phyloP scores from a whole-genome alignment of 2,113 vertebrate species.

The Tiliqua scincoides region DNA sequence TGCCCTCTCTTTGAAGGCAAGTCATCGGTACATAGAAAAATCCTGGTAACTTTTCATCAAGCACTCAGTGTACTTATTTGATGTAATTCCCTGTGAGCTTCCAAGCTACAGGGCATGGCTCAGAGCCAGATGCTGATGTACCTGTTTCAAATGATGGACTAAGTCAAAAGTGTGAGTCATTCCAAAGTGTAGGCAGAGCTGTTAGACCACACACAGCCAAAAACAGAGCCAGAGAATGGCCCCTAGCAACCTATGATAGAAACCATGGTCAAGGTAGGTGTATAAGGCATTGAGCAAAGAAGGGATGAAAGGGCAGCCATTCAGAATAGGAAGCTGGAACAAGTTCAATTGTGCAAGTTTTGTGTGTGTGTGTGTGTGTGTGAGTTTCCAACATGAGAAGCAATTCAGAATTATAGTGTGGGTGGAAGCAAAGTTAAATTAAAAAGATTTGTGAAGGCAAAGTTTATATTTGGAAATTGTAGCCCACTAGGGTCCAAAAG shows the following conservation, averaged over 20 bases:
- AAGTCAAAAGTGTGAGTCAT: conserved; percentile 13
- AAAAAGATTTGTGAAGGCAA: not conserved
- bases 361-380: too few relatives aligned
- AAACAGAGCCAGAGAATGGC: not conserved
- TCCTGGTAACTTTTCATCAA: conserved; percentile 11
- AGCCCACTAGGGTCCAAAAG: too few relatives aligned
- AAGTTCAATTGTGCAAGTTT: not conserved
- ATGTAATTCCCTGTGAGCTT: not conserved
- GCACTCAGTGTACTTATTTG: not conserved
- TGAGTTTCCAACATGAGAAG: not conserved
- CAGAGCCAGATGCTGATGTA: not conserved
- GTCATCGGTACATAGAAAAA: conserved; percentile 19
- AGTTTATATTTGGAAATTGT: not conserved
- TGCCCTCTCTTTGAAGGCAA: conserved; percentile 93
- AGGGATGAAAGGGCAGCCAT: not conserved
- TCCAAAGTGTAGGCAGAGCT: not conserved
- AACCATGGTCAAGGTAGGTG: not conserved
- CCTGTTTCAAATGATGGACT: not conserved
- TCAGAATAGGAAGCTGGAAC: not conserved
- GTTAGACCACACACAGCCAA: not conserved
- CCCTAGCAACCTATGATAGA: not conserved
- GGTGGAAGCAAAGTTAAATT: not conserved
- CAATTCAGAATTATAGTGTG: not conserved
- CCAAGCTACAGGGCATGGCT: not conserved
- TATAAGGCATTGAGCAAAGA: not conserved